Percentiles rank a stretch among this genome's conserved stretches.
These are phyloP conservation scores for Marmota flaviventris DNA, from an alignment of 2,113 vertebrate species.

Conservation along the genomic window DNA sequence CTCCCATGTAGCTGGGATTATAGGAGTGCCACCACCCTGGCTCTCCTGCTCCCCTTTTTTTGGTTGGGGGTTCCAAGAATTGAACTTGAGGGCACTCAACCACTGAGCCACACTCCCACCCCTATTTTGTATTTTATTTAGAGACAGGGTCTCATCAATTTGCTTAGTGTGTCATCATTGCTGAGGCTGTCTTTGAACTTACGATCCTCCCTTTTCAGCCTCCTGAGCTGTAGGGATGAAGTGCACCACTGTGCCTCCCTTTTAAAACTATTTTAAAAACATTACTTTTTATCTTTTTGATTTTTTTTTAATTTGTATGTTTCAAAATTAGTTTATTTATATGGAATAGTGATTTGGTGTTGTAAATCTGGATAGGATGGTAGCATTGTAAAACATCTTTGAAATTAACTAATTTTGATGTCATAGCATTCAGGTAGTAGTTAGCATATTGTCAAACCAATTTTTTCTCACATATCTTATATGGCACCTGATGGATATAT, in stretches of 20 bases:
- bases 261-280: slow-evolving; percentile 31
- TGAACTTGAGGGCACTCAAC: background rate
- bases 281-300: slow-evolving; percentile 6
- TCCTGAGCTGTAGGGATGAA: background rate
- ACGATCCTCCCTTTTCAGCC: background rate
- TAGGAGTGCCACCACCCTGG: too few relatives aligned
- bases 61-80: background rate
- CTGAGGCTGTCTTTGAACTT: background rate
- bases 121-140: background rate
- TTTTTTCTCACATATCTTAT: background rate
- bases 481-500: background rate
- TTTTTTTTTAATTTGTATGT: slow-evolving; percentile 18
- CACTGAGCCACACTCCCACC: background rate
- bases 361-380: slow-evolving; percentile 29
- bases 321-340: slow-evolving; percentile 53
- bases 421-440: background rate
- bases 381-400: background rate
- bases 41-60: too few relatives aligned
- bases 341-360: background rate
- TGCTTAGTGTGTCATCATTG: background rate
- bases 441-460: slow-evolving; percentile 16
- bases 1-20: background rate
- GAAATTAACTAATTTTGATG: slow-evolving; percentile 9
- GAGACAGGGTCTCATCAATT: background rate
- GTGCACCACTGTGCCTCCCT: background rate